These are phyloP conservation scores for Pionites leucogaster DNA, from an alignment of 2,113 vertebrate genomes.

Conservation along the genomic window DNA sequence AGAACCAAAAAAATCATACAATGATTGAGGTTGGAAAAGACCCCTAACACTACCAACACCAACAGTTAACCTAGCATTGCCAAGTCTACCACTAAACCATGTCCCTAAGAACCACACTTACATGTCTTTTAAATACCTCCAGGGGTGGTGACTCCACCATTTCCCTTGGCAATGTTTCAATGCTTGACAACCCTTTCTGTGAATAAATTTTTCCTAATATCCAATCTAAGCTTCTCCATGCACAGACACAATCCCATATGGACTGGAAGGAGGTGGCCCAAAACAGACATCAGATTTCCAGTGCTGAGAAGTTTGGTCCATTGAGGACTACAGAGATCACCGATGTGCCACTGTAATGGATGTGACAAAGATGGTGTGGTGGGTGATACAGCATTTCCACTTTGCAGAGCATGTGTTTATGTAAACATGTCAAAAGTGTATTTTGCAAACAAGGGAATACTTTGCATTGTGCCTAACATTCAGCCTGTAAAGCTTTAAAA, in stretches of 20 bases:
- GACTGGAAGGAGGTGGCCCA: neutral
- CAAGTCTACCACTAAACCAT: neutral
- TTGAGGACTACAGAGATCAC: neutral
- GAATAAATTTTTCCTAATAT: neutral
- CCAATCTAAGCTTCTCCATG: neutral
- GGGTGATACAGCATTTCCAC: neutral
- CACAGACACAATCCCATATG: accelerated
- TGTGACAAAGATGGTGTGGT: accelerated
- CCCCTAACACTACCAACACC: neutral
- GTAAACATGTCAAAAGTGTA: neutral
- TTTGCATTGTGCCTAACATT: neutral
- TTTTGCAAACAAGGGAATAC: neutral
- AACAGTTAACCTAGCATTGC: neutral
- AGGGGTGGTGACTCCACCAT: neutral
- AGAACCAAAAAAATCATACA: neutral
- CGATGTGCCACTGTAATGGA: neutral
- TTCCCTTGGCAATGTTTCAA: neutral
- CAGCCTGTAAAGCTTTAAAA: neutral
- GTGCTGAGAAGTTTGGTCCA: neutral
- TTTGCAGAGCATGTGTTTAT: neutral
- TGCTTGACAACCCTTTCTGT: neutral
- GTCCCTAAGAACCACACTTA: neutral
- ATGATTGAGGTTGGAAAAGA: neutral
- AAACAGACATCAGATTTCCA: accelerated
- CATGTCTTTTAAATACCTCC: neutral